Percentiles rank a stretch among this genome's conserved stretches.
phyloP scores from a whole-genome alignment of 2,113 vertebrate genomes.

The Hucho hucho region DNA sequence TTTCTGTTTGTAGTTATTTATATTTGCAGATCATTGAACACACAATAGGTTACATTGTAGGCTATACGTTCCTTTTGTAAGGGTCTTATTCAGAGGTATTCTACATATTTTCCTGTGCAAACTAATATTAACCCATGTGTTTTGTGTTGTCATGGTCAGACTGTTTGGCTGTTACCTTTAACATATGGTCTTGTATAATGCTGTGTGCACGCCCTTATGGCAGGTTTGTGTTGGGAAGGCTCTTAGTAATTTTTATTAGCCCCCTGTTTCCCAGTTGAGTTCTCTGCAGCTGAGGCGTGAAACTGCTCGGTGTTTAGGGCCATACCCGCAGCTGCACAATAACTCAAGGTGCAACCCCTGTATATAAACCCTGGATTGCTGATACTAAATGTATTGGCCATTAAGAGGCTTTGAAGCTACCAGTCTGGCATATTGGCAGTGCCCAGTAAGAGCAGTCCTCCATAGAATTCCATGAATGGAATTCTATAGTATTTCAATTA shows the following conservation, averaged over 20 bases:
- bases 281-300: conserved; percentile 54
- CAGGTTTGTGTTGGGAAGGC: conserved; percentile 6
- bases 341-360: conserved; percentile 28
- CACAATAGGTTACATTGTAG: neutral
- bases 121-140: conserved; percentile 27
- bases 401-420: too few species aligned
- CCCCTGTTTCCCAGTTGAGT: conserved; percentile 41
- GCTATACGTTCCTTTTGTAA: conserved; percentile 1
- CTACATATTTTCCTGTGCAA: neutral
- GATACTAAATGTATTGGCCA: too few species aligned
- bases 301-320: conserved; percentile 40
- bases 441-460: too few species aligned
- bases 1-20: neutral
- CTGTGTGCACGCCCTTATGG: conserved; percentile 26
- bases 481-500: too few species aligned
- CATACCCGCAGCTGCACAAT: conserved; percentile 43
- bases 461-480: too few species aligned
- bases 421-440: too few species aligned
- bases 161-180: conserved; percentile 21
- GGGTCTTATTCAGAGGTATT: neutral
- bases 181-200: conserved; percentile 33
- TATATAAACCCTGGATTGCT: too few species aligned
- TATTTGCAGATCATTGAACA: too few species aligned
- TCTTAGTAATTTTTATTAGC: conserved; percentile 36
- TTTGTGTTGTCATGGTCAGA: conserved; percentile 35